Evolutionary conservation across 2,888 invertebrate genomes (phyloP).

Genomic region (Xylocampa areola): DNA sequence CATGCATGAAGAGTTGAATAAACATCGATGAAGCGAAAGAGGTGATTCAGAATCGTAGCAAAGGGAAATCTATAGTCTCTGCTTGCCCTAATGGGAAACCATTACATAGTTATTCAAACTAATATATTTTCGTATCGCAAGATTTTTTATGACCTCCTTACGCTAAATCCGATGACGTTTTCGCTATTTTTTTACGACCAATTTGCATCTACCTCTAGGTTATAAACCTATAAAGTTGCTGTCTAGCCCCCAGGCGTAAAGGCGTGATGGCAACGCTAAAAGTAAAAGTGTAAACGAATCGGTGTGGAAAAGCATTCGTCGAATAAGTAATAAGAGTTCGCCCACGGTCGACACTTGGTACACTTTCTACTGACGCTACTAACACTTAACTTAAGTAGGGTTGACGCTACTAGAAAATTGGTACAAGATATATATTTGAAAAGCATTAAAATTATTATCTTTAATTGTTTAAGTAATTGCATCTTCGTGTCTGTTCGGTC

Average conservation of each 20-base stretch:
- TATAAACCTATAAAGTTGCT: conserved; percentile 31
- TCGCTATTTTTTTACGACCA: conserved; percentile 14
- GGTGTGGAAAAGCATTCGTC: conserved; percentile 57
- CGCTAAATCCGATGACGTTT: not conserved
- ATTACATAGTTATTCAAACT: too few species aligned
- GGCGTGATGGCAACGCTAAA: conserved; percentile 62
- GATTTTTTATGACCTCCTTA: not conserved
- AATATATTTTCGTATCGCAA: too few species aligned
- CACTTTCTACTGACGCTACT: conserved; percentile 58
- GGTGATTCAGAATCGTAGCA: too few species aligned
- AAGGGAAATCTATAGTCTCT: too few species aligned
- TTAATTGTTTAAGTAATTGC: too few species aligned
- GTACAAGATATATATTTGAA: too few species aligned
- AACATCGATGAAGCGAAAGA: too few species aligned
- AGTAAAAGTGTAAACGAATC: conserved; percentile 79
- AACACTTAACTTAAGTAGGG: conserved; percentile 33
- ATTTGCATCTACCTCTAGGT: conserved; percentile 19
- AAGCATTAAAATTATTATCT: too few species aligned
- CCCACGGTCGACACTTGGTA: conserved; percentile 58
- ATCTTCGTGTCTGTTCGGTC: too few species aligned
- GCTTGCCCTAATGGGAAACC: too few species aligned
- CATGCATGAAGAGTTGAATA: too few species aligned
- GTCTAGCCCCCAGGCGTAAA: conserved; percentile 52
- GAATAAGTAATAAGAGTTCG: conserved; percentile 61
- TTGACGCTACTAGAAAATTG: not conserved